These are phyloP conservation scores for Carassius carassius DNA, from an alignment of 2,113 vertebrate genomes.

Conservation along the genomic window DNA sequence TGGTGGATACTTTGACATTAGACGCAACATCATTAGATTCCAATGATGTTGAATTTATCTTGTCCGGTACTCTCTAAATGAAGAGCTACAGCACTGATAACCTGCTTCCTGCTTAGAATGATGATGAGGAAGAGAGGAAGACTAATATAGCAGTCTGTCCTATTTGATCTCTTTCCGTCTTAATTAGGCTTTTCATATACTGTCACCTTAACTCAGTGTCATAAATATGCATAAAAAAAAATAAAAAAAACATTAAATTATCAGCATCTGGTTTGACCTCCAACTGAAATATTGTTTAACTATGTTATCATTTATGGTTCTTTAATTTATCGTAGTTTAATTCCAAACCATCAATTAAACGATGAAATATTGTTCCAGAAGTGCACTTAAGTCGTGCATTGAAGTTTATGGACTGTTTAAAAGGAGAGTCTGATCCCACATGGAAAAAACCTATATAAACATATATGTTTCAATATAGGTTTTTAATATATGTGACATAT, in stretches of 20 bases:
- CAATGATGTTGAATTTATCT: constrained; percentile 45
- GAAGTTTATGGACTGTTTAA: not conserved
- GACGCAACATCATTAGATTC: constrained; percentile 36
- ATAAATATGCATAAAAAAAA: constrained; percentile 24
- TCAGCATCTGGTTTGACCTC: constrained; percentile 25
- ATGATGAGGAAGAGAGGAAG: constrained; percentile 36
- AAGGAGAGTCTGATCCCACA: not conserved
- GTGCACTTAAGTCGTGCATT: not conserved
- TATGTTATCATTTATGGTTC: not conserved
- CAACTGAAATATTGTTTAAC: constrained; percentile 13
- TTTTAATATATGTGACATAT: too few species aligned
- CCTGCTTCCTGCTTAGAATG: constrained; percentile 37
- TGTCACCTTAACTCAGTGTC: constrained; percentile 20
- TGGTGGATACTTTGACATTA: constrained; percentile 5
- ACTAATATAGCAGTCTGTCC: constrained; percentile 45
- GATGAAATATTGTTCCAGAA: not conserved
- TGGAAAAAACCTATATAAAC: too few species aligned
- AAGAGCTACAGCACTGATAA: constrained; percentile 33
- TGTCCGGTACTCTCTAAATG: constrained; percentile 52
- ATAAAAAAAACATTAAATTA: constrained; percentile 13
- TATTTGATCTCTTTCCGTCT: constrained; percentile 23
- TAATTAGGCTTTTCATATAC: not conserved
- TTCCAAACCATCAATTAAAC: constrained; percentile 25
- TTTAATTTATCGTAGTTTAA: not conserved
- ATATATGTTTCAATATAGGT: too few species aligned